Conservation (phyloP, 2,113 vertebrate species). For the Protomyctophum bolini region DNA sequence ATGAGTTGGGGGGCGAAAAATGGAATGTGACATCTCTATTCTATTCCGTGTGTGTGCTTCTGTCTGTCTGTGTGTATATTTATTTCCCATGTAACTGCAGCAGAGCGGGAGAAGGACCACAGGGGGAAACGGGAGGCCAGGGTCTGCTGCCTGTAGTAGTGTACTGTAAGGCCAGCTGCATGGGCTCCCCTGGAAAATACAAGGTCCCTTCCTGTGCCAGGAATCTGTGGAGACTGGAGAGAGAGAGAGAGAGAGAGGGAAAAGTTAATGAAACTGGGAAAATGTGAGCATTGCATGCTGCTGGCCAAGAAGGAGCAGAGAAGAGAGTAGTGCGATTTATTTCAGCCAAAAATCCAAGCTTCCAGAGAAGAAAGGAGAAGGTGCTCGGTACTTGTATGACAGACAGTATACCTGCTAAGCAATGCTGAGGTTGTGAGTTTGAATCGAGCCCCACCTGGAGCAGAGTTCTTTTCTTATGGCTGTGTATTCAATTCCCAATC, state of each 20-base stretch:
- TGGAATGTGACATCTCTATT: neutral
- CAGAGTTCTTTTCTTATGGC: too few relatives aligned
- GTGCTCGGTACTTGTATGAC: too few relatives aligned
- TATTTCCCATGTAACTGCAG: constrained; percentile 15
- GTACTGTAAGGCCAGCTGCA: constrained; percentile 21
- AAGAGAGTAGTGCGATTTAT: constrained; percentile 3
- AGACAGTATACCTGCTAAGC: too few relatives aligned
- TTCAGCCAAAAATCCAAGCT: constrained; percentile 30
- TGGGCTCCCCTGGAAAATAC: constrained; percentile 59
- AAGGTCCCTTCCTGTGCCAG: constrained; percentile 46
- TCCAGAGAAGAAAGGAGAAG: constrained; percentile 9
- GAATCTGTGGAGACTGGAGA: constrained; percentile 30
- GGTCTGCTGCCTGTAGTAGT: constrained; percentile 35
- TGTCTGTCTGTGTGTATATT: neutral
- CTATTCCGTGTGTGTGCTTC: neutral
- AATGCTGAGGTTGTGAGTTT: too few relatives aligned
- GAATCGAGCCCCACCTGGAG: too few relatives aligned
- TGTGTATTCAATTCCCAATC: too few relatives aligned
- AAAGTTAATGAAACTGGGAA: neutral
- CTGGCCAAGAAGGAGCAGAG: constrained; percentile 15
- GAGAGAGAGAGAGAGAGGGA: neutral
- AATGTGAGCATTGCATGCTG: constrained; percentile 28
- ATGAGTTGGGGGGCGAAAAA: too few relatives aligned
- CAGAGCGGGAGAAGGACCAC: constrained; percentile 39
- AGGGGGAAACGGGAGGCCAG: constrained; percentile 46